Evolutionary conservation across 2,888 invertebrate species (phyloP), one percentile per base, ranked within the genome.

Genomic region (Clistopyga incitator): DNA sequence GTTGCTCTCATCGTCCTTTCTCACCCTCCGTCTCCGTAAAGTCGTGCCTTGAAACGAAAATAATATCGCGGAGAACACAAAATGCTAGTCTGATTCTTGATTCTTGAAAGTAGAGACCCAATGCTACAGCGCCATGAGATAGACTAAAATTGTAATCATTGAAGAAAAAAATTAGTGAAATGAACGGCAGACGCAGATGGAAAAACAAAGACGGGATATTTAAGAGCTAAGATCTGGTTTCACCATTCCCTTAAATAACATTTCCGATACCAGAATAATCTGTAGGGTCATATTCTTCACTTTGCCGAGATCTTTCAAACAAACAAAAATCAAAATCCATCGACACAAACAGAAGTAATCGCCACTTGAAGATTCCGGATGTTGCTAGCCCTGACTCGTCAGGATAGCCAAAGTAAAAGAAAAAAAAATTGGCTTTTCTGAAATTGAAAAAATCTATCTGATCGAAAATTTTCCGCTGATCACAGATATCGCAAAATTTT

Each of bases 31-130:
- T 42, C 64, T 45, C 11, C 8, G 23, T 11, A 38, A 11, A 20
- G 59, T 6, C 50, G 52, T 25, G 34, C 56, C 47, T 71, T 68
- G 78, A 85, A 78, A 76, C 82, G 71, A 83, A 79, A 86, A 85
- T 84, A 80, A 86, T 86, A 84, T 83, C 76, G 81, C 42, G 6
- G 34, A 25, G 13, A 20, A 70, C 52, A 38, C 34, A 38, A 38
- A 54, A 20, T 52, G 52, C 20, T 6, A 20, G 54, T 20, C 50
- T 20, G 38, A 20, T n/a, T n/a, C n/a, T n/a, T 15, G 34, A 20
- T 8, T 38, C 38, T 38, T 20, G 18, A 25, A 18, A 20, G 34
- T 38, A 54, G n/a, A 70, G 52, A 8, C 2, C 18, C 34, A 34
- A 38, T 15, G 52, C 11, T 38, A 38, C 38, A 34, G 20, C 52